phyloP scores from a whole-genome alignment of 2,113 vertebrate genomes.

The Oxyura jamaicensis region DNA sequence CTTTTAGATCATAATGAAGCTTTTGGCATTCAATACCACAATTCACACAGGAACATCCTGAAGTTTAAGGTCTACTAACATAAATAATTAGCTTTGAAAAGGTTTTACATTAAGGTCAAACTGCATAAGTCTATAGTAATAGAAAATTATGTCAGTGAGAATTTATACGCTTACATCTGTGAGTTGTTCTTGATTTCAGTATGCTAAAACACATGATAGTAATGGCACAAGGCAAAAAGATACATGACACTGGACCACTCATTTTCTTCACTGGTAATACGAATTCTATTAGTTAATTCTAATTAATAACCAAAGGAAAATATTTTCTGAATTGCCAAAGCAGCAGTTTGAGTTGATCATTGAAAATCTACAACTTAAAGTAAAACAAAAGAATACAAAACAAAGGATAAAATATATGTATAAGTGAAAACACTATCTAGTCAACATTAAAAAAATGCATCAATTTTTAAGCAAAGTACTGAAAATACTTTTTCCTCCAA shows the following conservation, averaged over 20 bases:
- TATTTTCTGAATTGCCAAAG: neutral
- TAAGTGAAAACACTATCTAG: neutral
- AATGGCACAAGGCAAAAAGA: neutral
- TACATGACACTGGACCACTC: rapidly evolving
- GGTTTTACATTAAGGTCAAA: neutral
- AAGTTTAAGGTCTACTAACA: neutral
- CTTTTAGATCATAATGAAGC: neutral
- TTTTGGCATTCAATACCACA: neutral
- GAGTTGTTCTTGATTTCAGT: neutral
- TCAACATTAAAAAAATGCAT: neutral
- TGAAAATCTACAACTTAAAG: neutral
- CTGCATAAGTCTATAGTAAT: neutral
- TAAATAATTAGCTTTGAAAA: neutral
- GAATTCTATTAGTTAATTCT: neutral
- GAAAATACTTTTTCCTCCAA: neutral
- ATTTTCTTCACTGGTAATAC: neutral
- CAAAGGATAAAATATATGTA: neutral
- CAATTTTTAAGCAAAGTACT: neutral
- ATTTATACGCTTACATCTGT: neutral
- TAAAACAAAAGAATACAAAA: neutral
- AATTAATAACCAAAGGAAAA: neutral
- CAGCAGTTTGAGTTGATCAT: neutral
- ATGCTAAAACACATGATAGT: neutral
- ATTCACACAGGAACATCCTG: neutral
- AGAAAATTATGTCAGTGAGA: neutral